phyloP scores from a whole-genome alignment of 1,140 invertebrate genomes.

The Geopemphigus sp. region DNA sequence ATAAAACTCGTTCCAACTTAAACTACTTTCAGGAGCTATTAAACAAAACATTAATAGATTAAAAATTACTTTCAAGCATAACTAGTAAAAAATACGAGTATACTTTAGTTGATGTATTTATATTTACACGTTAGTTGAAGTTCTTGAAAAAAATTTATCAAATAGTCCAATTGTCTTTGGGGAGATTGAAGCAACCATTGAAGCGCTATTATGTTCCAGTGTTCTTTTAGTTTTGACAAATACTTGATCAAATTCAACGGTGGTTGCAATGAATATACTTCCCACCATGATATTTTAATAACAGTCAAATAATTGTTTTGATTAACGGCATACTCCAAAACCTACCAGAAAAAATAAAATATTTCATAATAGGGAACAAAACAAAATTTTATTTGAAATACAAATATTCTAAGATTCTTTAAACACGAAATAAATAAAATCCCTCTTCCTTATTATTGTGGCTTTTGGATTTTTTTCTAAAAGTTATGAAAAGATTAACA shows the following conservation, averaged over 20 bases:
- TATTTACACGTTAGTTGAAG: conserved; percentile 25
- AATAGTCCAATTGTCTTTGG: conserved; percentile 11
- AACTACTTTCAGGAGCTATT: not conserved
- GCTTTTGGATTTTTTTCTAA: too few relatives aligned
- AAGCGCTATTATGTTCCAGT: conserved; percentile 21
- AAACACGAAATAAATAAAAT: too few relatives aligned
- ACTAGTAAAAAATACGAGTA: not conserved
- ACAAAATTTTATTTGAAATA: not conserved
- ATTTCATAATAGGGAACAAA: not conserved
- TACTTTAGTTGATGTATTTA: not conserved
- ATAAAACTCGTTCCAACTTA: conserved; percentile 4
- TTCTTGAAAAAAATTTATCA: conserved; percentile 19
- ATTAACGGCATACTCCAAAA: not conserved
- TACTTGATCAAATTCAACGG: not conserved
- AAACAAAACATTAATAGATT: not conserved
- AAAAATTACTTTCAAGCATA: not conserved
- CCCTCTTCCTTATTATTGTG: too few relatives aligned
- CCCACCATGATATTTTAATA: not conserved
- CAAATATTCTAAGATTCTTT: not conserved
- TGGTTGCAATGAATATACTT: conserved; percentile 5
- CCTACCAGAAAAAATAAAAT: not conserved
- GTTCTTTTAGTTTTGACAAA: not conserved
- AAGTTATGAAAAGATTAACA: too few relatives aligned
- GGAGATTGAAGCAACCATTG: not conserved
- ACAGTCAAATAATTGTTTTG: not conserved